These are phyloP conservation scores for Epinephelus malabaricus DNA, from an alignment of 2,797 vertebrate species.

Conservation along the genomic window DNA sequence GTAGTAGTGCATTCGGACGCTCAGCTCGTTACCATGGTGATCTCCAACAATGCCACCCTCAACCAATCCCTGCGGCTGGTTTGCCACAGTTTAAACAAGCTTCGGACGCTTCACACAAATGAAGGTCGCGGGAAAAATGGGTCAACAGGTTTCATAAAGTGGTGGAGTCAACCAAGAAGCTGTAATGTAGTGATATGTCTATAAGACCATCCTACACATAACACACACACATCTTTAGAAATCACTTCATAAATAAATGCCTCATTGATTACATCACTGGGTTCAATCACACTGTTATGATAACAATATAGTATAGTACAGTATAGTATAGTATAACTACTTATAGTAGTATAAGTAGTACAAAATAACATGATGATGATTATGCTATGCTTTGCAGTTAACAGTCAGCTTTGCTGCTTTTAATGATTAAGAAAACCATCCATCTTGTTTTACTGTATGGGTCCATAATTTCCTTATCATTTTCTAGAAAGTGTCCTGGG, in stretches of 20 bases:
- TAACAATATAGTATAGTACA: background rate
- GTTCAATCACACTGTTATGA: background rate
- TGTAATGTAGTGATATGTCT: background rate
- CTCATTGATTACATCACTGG: background rate
- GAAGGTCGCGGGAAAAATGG: slow-evolving; percentile 78
- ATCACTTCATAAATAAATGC: too few species aligned
- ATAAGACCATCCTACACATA: background rate
- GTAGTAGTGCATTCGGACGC: slow-evolving; percentile 74
- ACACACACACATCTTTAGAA: too few species aligned
- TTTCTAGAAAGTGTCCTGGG: background rate
- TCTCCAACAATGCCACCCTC: slow-evolving; percentile 79
- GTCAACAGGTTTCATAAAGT: slow-evolving; percentile 76
- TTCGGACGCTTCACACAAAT: slow-evolving; percentile 72
- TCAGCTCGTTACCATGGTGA: slow-evolving; percentile 82
- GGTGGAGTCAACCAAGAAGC: slow-evolving; percentile 35
- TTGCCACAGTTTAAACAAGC: slow-evolving; percentile 72
- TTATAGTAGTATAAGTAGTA: too few species aligned
- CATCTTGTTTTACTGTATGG: background rate
- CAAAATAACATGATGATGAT: background rate
- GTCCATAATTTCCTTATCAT: background rate
- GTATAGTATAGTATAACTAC: too few species aligned
- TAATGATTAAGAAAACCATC: too few species aligned
- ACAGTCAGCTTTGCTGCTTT: too few species aligned
- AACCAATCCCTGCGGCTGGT: slow-evolving; percentile 63
- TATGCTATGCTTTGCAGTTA: background rate